Evolutionary conservation across 2,113 vertebrate genomes (phyloP).

Genomic region (Oxyura jamaicensis): DNA sequence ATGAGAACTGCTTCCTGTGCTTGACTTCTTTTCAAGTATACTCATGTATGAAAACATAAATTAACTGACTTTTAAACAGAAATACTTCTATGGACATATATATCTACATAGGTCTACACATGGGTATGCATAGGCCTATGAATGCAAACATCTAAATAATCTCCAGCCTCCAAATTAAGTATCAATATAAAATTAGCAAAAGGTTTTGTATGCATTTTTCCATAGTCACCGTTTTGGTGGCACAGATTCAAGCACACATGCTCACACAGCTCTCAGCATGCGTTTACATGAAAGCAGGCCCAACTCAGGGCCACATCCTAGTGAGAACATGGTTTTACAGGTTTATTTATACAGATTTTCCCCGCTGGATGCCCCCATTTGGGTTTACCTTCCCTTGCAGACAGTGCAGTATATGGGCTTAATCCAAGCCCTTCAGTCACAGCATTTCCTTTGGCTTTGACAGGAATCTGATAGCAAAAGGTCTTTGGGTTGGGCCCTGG

Average conservation of each 20-base stretch:
- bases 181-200: not conserved
- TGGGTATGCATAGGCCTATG: fast-evolving
- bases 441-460: not conserved
- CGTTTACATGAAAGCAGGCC: not conserved
- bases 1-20: not conserved
- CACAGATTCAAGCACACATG: not conserved
- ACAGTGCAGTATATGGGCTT: not conserved
- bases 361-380: no score
- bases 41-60: not conserved
- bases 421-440: not conserved
- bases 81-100: not conserved
- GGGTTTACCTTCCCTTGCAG: not conserved
- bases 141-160: not conserved
- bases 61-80: not conserved
- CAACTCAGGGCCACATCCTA: not conserved
- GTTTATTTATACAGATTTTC: no score
- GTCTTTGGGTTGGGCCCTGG: not conserved
- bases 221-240: not conserved
- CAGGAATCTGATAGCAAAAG: not conserved
- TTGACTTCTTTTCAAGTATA: not conserved
- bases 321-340: not conserved
- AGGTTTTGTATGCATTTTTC: not conserved
- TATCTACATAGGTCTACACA: not conserved
- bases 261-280: not conserved
- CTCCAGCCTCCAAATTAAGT: not conserved